phyloP scores from a whole-genome alignment of 2,113 vertebrate species.

The Oreochromis tanganicae region DNA sequence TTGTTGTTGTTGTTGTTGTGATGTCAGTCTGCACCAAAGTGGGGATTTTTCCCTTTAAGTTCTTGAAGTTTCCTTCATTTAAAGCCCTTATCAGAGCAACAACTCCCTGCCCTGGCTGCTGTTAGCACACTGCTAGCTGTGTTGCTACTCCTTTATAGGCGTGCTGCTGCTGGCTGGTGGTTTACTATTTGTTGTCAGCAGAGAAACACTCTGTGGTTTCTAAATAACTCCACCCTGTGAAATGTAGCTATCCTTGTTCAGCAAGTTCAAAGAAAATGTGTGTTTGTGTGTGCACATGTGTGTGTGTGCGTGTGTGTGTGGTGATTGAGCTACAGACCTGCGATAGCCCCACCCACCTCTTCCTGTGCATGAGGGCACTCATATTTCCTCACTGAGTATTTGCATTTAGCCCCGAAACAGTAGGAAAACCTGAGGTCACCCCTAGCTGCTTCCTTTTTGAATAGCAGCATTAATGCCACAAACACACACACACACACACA shows the following conservation, averaged over 20 bases:
- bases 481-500: too few relatives aligned
- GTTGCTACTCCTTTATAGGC: not conserved
- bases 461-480: not conserved
- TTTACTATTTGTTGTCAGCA: slow-evolving; percentile 1
- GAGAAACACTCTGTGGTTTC: not conserved
- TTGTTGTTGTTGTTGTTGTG: not conserved
- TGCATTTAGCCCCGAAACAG: not conserved
- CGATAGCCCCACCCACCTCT: slow-evolving; percentile 16
- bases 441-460: not conserved
- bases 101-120: not conserved
- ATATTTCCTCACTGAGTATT: not conserved
- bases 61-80: accelerated
- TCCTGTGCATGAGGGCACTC: not conserved
- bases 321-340: not conserved
- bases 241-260: slow-evolving; percentile 55
- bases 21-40: not conserved
- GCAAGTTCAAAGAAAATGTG: slow-evolving; percentile 20
- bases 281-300: not conserved
- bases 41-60: not conserved
- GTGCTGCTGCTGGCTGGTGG: not conserved
- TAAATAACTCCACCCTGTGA: slow-evolving; percentile 28
- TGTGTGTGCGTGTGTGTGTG: not conserved
- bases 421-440: not conserved
- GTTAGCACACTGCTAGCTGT: not conserved
- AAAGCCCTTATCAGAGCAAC: accelerated